These are phyloP conservation scores for Lates japonicus DNA, from an alignment of 2,797 vertebrate genomes.

Conservation along the genomic window DNA sequence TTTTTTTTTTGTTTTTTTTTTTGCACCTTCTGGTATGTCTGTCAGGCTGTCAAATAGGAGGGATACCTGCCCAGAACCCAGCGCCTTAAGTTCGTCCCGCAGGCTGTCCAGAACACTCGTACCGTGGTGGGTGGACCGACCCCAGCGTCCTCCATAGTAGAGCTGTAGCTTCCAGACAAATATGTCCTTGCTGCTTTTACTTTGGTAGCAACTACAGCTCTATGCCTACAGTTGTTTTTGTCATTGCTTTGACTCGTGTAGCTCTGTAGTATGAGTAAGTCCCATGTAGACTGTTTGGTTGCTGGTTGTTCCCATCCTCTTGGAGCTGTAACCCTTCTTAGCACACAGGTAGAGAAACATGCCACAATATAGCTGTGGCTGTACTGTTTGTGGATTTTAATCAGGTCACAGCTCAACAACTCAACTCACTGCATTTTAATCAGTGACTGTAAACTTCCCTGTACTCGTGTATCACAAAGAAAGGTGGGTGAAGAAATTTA, in stretches of 20 bases:
- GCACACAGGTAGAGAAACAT: conserved; percentile 1
- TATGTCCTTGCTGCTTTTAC: conserved; percentile 28
- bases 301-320: conserved; percentile 29
- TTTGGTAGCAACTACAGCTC: conserved; percentile 28
- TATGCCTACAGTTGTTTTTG: conserved; percentile 3
- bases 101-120: conserved; percentile 81
- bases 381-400: not conserved
- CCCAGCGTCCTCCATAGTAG: conserved; percentile 63
- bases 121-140: conserved; percentile 84
- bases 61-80: conserved; percentile 82
- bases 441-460: not conserved
- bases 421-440: not conserved
- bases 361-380: not conserved
- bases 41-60: conserved; percentile 85
- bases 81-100: conserved; percentile 74
- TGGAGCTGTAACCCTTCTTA: conserved; percentile 13
- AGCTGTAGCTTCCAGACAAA: conserved; percentile 42
- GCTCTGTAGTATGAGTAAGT: conserved; percentile 25
- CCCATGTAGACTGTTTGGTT: conserved; percentile 23
- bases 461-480: not conserved
- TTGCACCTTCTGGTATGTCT: conserved; percentile 64
- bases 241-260: conserved; percentile 41
- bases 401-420: not conserved
- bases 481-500: not conserved
- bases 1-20: conserved; percentile 2